Base-by-base conservation (phyloP, 53 echinoderm and acorn worm species). In the Temnopleurus reevesii region DNA sequence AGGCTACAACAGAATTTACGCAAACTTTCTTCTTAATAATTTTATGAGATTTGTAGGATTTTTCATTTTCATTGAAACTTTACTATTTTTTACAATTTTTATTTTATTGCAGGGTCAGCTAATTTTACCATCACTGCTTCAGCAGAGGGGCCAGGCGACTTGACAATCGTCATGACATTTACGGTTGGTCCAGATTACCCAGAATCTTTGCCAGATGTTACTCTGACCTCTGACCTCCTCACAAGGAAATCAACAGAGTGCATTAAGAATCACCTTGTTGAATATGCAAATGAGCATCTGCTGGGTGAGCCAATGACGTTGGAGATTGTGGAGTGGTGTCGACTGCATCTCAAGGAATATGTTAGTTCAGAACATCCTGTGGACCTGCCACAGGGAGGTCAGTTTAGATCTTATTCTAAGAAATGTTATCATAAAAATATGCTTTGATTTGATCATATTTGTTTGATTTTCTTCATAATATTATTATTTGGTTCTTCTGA, bases 241-340 rank as follows among this genome's bases (percentile, higher is more conserved):
- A 49, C 65, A 19, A 33, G 71, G 46, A 87, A 71, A 49, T 31
- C 88, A 2, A 34, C 71, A 23, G 53, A 51, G 2, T 10, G 12
- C 18, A 19, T 89, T 77, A 89, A 77, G 59, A 79, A 5, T 2
- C 13, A 58, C 47, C 63, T 89, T 12, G 0, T 38, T 35, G 44
- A 43, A 63, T 89, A 77, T 89, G 89, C 45, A 41, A 89, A 77
- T 77, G 79, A 84, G 76, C 29, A 64, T 12, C 85, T 92, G 36
- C 36, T 57, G 6, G 83, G 89, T 45, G 90, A 93, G 28, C 95
- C 95, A 57, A 95, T 97, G 97, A 59, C 91, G n/a, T 87, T 97
- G 95, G 90, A 95, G 65, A 90, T 94, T 59, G 90, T 95, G 21
- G 90, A 91, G 54, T 97, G 97, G 97, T 25, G 94, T 7, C 87